A percentile compares a stretch with the other conserved stretches of the same genome.
These are phyloP conservation scores for Heliothis virescens DNA, from an alignment of 1,140 invertebrate genomes.

Conservation along the genomic window DNA sequence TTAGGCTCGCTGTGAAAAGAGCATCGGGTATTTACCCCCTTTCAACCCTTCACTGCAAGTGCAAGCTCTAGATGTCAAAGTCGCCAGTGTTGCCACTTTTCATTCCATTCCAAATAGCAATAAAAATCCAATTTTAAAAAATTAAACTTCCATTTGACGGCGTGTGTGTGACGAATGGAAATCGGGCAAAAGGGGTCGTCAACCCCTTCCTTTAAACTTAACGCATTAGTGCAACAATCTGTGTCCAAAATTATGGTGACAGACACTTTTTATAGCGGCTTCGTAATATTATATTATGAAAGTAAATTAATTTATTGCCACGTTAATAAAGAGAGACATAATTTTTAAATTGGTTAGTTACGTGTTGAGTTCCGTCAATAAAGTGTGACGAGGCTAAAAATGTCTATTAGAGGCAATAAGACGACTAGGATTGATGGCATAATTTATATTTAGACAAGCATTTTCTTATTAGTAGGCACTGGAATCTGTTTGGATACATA, in stretches of 20 bases:
- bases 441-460: conserved; percentile 34
- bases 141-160: conserved; percentile 80
- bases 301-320: conserved; percentile 78
- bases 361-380: conserved; percentile 47
- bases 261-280: conserved; percentile 74
- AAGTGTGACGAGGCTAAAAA: conserved; percentile 48
- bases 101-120: conserved; percentile 71
- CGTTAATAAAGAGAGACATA: conserved; percentile 66
- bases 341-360: conserved; percentile 65
- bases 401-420: conserved; percentile 43
- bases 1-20: too few species aligned
- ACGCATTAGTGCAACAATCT: conserved; percentile 75
- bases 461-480: conserved; percentile 4
- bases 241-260: conserved; percentile 81
- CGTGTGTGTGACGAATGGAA: conserved; percentile 80
- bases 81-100: conserved; percentile 55
- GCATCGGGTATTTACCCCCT: too few species aligned
- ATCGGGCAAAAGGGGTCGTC: conserved; percentile 69
- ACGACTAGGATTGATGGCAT: conserved; percentile 30
- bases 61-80: conserved; percentile 18
- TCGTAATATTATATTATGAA: conserved; percentile 71
- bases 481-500: neutral
- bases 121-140: conserved; percentile 84
- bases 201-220: conserved; percentile 71
- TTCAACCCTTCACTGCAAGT: conserved; percentile 3